A percentile compares a stretch with the other conserved stretches of the same genome.
Conservation (phyloP, 2,113 vertebrate genomes). For the Python bivittatus region DNA sequence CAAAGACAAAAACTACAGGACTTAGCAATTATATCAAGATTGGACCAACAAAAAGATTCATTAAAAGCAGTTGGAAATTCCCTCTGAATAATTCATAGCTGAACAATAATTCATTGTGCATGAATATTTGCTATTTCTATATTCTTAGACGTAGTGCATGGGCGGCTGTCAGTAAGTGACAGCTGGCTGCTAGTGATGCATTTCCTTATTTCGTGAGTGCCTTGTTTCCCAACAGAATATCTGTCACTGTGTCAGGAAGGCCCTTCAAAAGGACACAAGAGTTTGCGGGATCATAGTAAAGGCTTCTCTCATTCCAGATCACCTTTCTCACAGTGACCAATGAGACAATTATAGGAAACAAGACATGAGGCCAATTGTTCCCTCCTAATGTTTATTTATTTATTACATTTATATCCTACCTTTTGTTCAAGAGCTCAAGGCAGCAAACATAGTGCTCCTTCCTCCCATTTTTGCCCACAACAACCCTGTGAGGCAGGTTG, state of each 20-base stretch:
- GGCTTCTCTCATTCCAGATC: not conserved
- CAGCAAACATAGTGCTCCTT: not conserved
- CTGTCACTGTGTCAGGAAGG: not conserved
- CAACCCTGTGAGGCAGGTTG: not conserved
- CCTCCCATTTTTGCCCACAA: not conserved
- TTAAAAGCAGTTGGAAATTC: constrained; percentile 21
- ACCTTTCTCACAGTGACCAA: not conserved
- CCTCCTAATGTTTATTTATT: not conserved
- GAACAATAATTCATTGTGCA: constrained; percentile 24
- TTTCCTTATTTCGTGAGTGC: not conserved
- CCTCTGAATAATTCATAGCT: constrained; percentile 33
- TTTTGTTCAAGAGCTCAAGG: not conserved
- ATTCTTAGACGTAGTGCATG: not conserved
- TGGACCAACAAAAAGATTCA: constrained; percentile 21
- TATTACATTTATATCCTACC: not conserved
- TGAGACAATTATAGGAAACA: not conserved
- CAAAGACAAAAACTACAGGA: constrained; percentile 34
- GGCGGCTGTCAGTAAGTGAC: not conserved
- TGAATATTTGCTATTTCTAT: constrained; percentile 1
- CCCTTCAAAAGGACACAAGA: not conserved
- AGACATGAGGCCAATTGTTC: not conserved
- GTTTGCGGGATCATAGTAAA: not conserved
- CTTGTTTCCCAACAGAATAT: not conserved
- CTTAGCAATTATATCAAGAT: constrained; percentile 37
- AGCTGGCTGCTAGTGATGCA: not conserved